Evolutionary conservation across 2,113 vertebrate genomes (phyloP), one percentile per base, ranked within the genome.

Genomic region (Grus americana): DNA sequence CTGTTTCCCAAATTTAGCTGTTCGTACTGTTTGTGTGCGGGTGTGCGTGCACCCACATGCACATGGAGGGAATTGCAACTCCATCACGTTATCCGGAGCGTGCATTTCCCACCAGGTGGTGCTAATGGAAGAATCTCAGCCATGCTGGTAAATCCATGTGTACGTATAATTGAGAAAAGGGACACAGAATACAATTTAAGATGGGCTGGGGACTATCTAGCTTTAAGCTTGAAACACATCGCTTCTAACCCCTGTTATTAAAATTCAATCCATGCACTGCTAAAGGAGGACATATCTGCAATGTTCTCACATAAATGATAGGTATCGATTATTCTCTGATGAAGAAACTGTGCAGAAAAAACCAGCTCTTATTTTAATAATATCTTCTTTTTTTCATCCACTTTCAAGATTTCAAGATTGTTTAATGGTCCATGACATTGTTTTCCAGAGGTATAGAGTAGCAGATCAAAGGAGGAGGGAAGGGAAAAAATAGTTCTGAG

Each of bases 11-110:
- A 19, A 84, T 50, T 47, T 59, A 46, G 19, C 75, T 54, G 59
- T 54, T 49, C 11, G 6, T 36, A 18, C 13, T 20, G 6, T 61
- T 63, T 57, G 74, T 1, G 3, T 68, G 62, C 0, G 5, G 46
- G 19, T 62, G 36, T 66, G 67, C 72, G 1, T 86, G 82, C 6
- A 5, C n/a, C 55, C n/a, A 66, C 82, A 93, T 0, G 49, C 44
- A 34, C 12, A 4, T 1, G 22, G 52, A 72, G 16, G 44, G 78
- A 87, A 59, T 24, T 71, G 52, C 74, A 85, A 15, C 66, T 90
- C 81, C 44, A 9, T 47, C 52, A 15, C 0, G 0, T 49, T 68
- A 13, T 11, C 54, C 38, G 63, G 46, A 79, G 27, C 0, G 1
- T 68, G 61, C 67, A 3, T 73, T 86, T 94, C 94, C 67, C 83